Percentiles rank a stretch among this genome's conserved stretches.
Evolutionary conservation across 2,113 vertebrate species (phyloP).

Genomic region (Plecturocebus donacophilus): DNA sequence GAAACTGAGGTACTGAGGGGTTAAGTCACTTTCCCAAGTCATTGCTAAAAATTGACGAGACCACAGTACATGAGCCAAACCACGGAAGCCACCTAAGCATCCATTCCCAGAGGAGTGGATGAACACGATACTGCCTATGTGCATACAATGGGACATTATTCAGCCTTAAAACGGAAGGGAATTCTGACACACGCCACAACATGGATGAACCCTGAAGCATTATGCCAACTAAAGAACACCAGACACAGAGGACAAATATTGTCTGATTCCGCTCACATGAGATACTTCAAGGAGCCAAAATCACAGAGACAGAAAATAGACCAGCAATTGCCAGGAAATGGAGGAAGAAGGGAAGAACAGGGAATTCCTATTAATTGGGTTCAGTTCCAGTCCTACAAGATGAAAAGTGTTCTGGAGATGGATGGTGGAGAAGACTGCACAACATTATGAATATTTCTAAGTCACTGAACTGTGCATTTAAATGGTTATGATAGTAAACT

Average conservation of each 20-base stretch:
- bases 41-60: not conserved
- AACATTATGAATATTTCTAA: not conserved
- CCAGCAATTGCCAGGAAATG: not conserved
- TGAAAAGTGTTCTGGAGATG: not conserved
- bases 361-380: not conserved
- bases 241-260: not conserved
- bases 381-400: not conserved
- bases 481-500: not conserved
- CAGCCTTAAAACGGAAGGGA: not conserved
- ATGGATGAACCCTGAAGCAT: not conserved
- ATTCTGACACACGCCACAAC: not conserved
- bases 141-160: not conserved
- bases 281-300: not conserved
- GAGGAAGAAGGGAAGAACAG: accelerated
- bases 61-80: not conserved
- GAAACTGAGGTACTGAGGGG: not conserved
- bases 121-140: not conserved
- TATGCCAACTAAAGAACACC: not conserved
- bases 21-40: not conserved
- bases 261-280: not conserved
- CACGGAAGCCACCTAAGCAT: not conserved
- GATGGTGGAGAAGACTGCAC: not conserved
- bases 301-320: not conserved
- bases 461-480: not conserved
- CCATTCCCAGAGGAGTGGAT: not conserved